Evolutionary conservation across 2,888 invertebrate species (phyloP), one percentile per base, ranked within the genome.

Genomic region (Drosophila birchii): DNA sequence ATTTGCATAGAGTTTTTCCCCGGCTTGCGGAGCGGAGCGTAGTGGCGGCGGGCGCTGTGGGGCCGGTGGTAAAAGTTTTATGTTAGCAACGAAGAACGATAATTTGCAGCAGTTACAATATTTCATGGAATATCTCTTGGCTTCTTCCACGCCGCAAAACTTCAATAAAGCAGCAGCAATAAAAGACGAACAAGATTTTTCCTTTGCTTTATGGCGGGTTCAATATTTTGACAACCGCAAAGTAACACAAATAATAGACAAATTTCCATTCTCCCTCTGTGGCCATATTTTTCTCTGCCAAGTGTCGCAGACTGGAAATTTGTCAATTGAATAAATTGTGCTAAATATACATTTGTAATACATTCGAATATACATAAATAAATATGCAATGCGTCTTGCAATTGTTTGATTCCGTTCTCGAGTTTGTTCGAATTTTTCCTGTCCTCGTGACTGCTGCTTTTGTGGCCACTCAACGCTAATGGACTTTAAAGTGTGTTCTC

Each of bases 401-500:
- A 59, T 72, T 66, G 59, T 78, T 61, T 79, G 76, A 63, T 68
- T 75, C 39, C 47, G 45, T 41, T 43, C 43, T 45, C 26, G 36
- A 36, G 45, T 54, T n/a, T 69, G 34, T 20, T 43, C 38, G 51
- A 55, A 41, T 36, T 51, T 23, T 44, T 36, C 56, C 8, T 47
- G 38, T 34, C 26, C 8, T 64, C 63, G 41, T 47, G 57, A 58
- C 43, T 45, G 45, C 51, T 61, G 23, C 55, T 39, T 73, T 53
- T 76, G 67, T 44, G 64, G 70, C 77, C 72, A 81, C 82, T 85
- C 70, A 79, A 77, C 81, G 72, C 84, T 88, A 88, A 88, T 88
- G 88, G 88, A 88, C 88, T 88, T 88, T 88, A 90, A 88, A 88
- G 88, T 89, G 78, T 88, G 75, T 86, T 86, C 63, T 89, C 75